phyloP scores from a whole-genome alignment of 1,140 invertebrate genomes.

The Sycophila sp. region DNA sequence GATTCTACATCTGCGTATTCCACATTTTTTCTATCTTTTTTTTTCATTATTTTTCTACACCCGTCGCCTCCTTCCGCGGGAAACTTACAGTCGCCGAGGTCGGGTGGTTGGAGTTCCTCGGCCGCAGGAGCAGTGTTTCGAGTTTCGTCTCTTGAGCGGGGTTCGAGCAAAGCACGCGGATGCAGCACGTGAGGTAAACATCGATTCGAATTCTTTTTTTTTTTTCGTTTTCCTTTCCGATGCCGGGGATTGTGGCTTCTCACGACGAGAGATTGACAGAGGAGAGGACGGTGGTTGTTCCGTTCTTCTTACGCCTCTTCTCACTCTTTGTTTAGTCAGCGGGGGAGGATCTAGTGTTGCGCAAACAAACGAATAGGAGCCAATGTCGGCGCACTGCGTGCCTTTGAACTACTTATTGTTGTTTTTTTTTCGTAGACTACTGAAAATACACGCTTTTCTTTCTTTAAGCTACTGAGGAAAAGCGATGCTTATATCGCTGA shows the following conservation, averaged over 20 bases:
- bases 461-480: too few relatives aligned
- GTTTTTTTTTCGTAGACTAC: not conserved
- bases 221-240: not conserved
- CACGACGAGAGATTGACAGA: not conserved
- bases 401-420: not conserved
- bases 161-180: not conserved
- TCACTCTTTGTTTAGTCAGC: not conserved
- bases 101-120: too few relatives aligned
- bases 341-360: not conserved
- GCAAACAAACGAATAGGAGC: not conserved
- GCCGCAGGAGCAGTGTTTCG: not conserved
- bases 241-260: not conserved
- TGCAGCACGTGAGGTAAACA: constrained; percentile 36
- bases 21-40: constrained; percentile 17
- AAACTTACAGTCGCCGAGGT: too few relatives aligned
- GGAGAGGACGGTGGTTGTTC: not conserved
- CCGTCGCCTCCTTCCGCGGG: too few relatives aligned
- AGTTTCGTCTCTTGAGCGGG: not conserved
- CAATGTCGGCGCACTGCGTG: not conserved
- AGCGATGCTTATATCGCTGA: too few relatives aligned
- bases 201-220: not conserved
- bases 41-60: too few relatives aligned
- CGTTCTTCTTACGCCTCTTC: too few relatives aligned
- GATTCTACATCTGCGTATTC: too few relatives aligned
- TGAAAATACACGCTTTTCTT: not conserved